These are phyloP conservation scores for Drosophila littoralis DNA, from an alignment of 1,140 invertebrate species.

Conservation along the genomic window DNA sequence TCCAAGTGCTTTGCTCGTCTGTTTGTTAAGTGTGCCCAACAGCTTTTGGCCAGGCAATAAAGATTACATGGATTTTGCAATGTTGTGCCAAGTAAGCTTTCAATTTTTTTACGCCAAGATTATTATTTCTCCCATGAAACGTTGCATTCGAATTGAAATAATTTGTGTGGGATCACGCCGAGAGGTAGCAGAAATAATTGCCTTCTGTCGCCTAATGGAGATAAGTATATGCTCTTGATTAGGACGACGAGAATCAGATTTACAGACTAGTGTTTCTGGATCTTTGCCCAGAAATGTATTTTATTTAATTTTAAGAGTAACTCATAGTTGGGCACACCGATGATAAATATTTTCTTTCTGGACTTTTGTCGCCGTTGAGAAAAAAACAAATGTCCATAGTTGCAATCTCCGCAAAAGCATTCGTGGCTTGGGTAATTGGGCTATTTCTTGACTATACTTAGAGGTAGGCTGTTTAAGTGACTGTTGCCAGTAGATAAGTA, in stretches of 20 bases:
- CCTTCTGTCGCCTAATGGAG: no score
- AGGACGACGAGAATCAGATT: no score
- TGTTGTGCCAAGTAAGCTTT: conserved; percentile 7
- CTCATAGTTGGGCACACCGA: no score
- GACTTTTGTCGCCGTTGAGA: no score
- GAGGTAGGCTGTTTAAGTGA: neutral
- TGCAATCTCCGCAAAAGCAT: no score
- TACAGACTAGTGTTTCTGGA: no score
- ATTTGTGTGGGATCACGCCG: neutral
- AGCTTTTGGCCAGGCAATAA: conserved; percentile 12
- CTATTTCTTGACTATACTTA: neutral
- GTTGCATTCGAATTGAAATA: neutral
- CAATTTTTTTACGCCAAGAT: neutral
- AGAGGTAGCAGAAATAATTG: neutral
- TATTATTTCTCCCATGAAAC: neutral
- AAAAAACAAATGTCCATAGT: no score
- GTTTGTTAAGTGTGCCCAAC: conserved; percentile 9
- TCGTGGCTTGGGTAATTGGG: no score
- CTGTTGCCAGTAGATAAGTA: neutral
- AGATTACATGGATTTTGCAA: conserved; percentile 11
- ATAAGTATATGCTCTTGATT: no score
- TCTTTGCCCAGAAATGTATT: no score
- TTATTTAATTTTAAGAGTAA: no score
- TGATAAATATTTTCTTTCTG: no score
- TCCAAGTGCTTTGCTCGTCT: conserved; percentile 18